Base-by-base conservation (phyloP, 2,888 invertebrate genomes). In the Tipula helvola region DNA sequence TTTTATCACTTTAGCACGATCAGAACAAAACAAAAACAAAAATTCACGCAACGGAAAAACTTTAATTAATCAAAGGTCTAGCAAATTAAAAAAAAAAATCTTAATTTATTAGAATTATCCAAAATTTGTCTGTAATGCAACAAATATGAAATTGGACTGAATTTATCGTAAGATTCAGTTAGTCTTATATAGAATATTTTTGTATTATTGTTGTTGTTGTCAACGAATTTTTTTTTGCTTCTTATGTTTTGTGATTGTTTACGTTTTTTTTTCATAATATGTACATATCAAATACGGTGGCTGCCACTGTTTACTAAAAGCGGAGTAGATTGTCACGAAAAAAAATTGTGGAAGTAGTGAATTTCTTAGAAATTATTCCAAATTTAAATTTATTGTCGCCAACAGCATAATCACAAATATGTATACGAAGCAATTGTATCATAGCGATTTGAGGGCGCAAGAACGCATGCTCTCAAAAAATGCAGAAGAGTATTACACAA, bases 121-220 rank as follows among this genome's bases (percentile, higher is more conserved):
- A 71, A 89, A 89, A 89, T 89, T 90, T 90, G 91, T 89, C 90
- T 88, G 90, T 88, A 90, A 91, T 91, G 91, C 90, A 90, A 91
- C 91, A 90, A 90, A 90, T 90, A 90, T 90, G 90, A 90, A 90
- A 90, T 89, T 89, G 89, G 89, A 91, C 91, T 91, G 89, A 89
- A 87, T 85, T 86, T 41, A 16, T n/a, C 84, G 7, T 39, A 84
- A 39, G 39, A 84, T 16, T n/a, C 41, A 39, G 36, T 84, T 84
- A 36, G 36, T n/a, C 84, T 84, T 84, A 39, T 84, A 84, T 84
- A 84, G 71, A 18, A 28, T 71, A 18, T 4, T n/a, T 71, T 71
- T 71, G 16, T 16, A 16, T 28, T 28, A 28, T 28, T 28, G 28
- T 28, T 71, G 71, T 71, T 71, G 71, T 71, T 52, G 52, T 52